phyloP scores from a whole-genome alignment of 2,888 invertebrate genomes.

The Acholoe squamosa region DNA sequence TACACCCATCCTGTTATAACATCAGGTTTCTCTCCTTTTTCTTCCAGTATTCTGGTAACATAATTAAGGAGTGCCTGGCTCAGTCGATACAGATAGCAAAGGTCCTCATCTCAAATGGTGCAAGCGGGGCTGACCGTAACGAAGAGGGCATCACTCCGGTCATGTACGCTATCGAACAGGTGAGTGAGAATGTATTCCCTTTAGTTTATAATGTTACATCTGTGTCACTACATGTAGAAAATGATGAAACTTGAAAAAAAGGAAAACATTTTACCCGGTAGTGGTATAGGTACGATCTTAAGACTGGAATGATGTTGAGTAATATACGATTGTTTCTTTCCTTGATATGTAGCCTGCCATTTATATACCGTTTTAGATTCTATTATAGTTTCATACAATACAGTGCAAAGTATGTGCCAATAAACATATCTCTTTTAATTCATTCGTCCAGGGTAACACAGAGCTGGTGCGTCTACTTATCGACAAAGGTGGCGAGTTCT shows the following conservation, averaged over 20 bases:
- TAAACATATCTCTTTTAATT: no score
- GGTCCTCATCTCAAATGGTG: slow-evolving; percentile 80
- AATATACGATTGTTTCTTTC: no score
- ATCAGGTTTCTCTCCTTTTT: slow-evolving; percentile 7
- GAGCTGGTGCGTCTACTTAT: slow-evolving; percentile 81
- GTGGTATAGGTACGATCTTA: no score
- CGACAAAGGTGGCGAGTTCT: slow-evolving; percentile 80
- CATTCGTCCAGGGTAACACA: slow-evolving; percentile 73
- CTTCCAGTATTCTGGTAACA: background rate
- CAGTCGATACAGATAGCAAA: slow-evolving; percentile 80
- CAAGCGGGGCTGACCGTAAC: slow-evolving; percentile 79
- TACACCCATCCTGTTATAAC: background rate
- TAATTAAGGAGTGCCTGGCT: slow-evolving; percentile 28
- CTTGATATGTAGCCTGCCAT: no score
- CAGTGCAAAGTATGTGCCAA: no score
- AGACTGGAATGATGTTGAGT: no score
- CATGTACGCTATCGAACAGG: slow-evolving; percentile 81
- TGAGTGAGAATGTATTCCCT: slow-evolving; percentile 66
- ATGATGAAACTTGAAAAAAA: no score
- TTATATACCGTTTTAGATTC: no score
- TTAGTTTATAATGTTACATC: no score
- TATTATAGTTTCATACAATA: no score
- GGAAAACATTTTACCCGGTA: no score
- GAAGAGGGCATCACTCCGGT: slow-evolving; percentile 81
- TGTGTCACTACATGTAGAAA: no score